Evolutionary conservation across 2,797 vertebrate species (phyloP), one percentile per base, ranked within the genome.

Genomic region (Threskiornis aethiopicus): DNA sequence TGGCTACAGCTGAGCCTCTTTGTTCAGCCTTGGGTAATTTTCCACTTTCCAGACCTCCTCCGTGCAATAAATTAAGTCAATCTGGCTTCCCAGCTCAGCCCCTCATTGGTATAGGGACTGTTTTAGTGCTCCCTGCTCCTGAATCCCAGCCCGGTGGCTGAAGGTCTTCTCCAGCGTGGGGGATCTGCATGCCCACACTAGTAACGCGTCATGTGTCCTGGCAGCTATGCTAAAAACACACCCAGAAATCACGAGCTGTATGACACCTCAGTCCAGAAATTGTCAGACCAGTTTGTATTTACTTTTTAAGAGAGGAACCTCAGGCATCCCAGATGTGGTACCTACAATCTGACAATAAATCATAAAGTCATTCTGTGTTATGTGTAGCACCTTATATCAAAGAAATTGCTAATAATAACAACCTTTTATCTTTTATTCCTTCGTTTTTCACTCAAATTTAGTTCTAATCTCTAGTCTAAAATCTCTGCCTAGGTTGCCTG

Each of bases 31-130:
- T 66, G 86, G 52, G 80, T 75, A 89, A 89, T 90, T 90, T 95
- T 90, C 90, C 89, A 61, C 89, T 92, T 91, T 57, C 79, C 78
- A 95, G 82, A 87, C 78, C 89, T 89, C 67, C 82, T 93, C 64
- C 17, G 4, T 47, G 82, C 59, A 55, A 77, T 55, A 80, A 96
- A 91, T 94, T 47, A 77, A 85, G 67, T 70, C 85, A 77, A 5
- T 52, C 67, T 91, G 95, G 13, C 31, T 87, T 72, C 75, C 67
- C 71, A 33, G 84, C 70, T 69, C 86, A 47, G 57, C 47, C 25
- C 41, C n/a, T 70, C 0, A 1, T 4, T 66, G 55, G n/a, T 1
- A 1, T 2, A 26, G 70, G 70, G 57, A 17, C 41, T 39, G n/a
- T 24, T 78, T 31, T n/a, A 16, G 41, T 52, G 73, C 16, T 46